Evolutionary conservation across 2,113 vertebrate species (phyloP).

Genomic region (Scomber scombrus): DNA sequence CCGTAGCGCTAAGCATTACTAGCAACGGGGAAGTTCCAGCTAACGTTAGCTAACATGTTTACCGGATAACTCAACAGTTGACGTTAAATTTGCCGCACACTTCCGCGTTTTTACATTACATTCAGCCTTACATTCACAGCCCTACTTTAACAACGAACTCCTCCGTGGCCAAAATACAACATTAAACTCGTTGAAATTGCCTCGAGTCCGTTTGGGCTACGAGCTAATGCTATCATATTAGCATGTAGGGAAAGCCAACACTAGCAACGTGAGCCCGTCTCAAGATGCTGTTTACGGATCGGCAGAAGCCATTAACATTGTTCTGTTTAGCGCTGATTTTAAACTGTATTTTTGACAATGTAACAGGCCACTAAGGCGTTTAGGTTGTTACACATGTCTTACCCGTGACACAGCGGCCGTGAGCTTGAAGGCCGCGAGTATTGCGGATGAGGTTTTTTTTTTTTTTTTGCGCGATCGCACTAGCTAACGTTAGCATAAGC

Average conservation of each 20-base stretch:
- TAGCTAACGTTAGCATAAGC: slow-evolving; percentile 50
- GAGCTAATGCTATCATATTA: slow-evolving; percentile 48
- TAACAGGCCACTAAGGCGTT: fast-evolving
- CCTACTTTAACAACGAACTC: fast-evolving
- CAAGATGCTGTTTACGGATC: slow-evolving; percentile 12
- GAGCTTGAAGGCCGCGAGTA: background rate
- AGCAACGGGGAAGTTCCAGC: slow-evolving; percentile 15
- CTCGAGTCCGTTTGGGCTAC: slow-evolving; percentile 12
- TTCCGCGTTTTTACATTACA: too few species aligned
- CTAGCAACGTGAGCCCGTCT: slow-evolving; percentile 42
- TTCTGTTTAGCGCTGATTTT: too few species aligned
- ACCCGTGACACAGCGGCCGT: background rate
- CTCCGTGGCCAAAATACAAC: background rate
- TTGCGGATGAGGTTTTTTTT: slow-evolving; percentile 2
- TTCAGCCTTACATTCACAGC: too few species aligned
- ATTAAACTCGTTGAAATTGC: background rate
- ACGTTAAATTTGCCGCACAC: fast-evolving
- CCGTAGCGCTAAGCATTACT: slow-evolving; percentile 62
- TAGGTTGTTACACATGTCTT: background rate
- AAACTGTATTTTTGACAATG: fast-evolving
- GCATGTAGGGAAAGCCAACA: slow-evolving; percentile 47
- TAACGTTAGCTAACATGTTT: slow-evolving; percentile 21
- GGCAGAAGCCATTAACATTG: background rate
- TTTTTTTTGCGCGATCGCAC: slow-evolving; percentile 35
- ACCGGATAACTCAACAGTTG: background rate